phyloP scores from a whole-genome alignment of 30 jellyfish, hydroid and myxozoan species.

The Clytia hemisphaerica region DNA sequence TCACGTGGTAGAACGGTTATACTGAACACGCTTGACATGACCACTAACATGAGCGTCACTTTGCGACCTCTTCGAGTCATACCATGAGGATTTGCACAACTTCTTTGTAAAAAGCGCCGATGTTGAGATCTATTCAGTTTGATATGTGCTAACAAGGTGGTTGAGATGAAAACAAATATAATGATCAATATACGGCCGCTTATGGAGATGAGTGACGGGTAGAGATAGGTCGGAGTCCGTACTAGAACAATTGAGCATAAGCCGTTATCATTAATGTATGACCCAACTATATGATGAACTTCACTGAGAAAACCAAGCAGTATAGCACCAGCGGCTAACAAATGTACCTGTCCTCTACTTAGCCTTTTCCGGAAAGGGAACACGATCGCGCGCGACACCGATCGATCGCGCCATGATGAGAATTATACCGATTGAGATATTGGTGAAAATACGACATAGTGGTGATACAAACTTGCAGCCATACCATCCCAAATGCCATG shows the following conservation, averaged over 20 bases:
- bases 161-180: slow-evolving; percentile 28
- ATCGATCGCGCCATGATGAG: slow-evolving; percentile 66
- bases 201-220: slow-evolving; percentile 37
- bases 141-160: slow-evolving; percentile 21
- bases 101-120: background rate
- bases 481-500: slow-evolving; percentile 79
- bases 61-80: too few species aligned
- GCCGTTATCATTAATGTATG: background rate
- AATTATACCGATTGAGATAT: slow-evolving; percentile 54
- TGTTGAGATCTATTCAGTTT: slow-evolving; percentile 7
- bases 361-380: slow-evolving; percentile 51
- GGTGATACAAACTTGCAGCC: slow-evolving; percentile 78
- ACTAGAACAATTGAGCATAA: slow-evolving; percentile 11
- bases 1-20: too few species aligned
- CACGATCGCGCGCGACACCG: slow-evolving; percentile 79
- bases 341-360: slow-evolving; percentile 36
- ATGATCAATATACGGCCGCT: slow-evolving; percentile 19
- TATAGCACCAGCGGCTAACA: slow-evolving; percentile 12
- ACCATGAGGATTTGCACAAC: background rate
- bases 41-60: too few species aligned
- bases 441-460: slow-evolving; percentile 44
- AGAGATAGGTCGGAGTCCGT: slow-evolving; percentile 15
- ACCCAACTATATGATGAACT: slow-evolving; percentile 23
- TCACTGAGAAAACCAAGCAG: slow-evolving; percentile 38
- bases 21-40: too few species aligned